Conservation (phyloP, 2,797 vertebrate species). For the Parauchenoglanis ngamensis region DNA sequence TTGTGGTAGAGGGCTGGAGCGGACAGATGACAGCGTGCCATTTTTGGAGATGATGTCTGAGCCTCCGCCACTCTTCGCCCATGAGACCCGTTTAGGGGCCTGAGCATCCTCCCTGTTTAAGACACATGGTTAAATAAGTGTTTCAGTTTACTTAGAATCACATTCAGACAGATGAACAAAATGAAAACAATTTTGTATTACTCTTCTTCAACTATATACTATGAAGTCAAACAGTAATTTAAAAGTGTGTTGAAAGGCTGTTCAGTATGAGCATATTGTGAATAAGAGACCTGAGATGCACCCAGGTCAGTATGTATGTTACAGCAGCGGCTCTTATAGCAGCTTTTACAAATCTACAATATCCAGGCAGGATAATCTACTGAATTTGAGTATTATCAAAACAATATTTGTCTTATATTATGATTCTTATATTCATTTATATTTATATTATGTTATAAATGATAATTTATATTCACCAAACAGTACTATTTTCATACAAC, state of each 20-base stretch:
- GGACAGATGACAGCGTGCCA: constrained; percentile 91
- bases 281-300: background rate
- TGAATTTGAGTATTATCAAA: background rate
- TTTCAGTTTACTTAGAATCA: background rate
- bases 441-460: background rate
- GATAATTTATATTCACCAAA: too few relatives aligned
- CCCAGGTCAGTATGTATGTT: background rate
- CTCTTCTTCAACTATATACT: background rate
- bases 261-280: background rate
- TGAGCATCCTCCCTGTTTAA: constrained; percentile 87
- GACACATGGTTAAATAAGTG: constrained; percentile 16
- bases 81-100: constrained; percentile 87
- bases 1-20: constrained; percentile 76
- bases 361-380: background rate
- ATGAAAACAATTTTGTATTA: too few relatives aligned
- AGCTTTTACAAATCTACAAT: background rate
- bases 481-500: background rate
- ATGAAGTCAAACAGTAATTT: background rate
- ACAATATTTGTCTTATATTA: background rate
- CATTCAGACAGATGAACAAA: background rate
- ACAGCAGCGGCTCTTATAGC: background rate
- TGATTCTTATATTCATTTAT: background rate
- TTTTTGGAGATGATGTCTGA: constrained; percentile 90
- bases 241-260: background rate
- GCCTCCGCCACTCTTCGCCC: constrained; percentile 82